These are phyloP conservation scores for Sebastes diploproa DNA, from an alignment of 2,797 vertebrate genomes.

Conservation along the genomic window DNA sequence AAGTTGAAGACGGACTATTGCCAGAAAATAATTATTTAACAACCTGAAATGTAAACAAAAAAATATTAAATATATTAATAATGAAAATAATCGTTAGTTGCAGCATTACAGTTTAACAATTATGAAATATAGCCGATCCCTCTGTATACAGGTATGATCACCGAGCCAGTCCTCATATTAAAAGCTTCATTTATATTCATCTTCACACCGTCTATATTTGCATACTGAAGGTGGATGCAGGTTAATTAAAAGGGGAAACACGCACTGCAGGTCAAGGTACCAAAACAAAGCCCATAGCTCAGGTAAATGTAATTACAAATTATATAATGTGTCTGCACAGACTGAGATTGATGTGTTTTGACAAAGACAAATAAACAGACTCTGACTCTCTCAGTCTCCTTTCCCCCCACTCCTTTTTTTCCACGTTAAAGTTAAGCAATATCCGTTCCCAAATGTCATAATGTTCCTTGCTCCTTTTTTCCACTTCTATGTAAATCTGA, in stretches of 20 bases:
- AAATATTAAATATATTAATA: background rate
- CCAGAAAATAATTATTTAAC: background rate
- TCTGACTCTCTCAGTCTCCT: background rate
- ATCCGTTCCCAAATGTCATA: conserved; percentile 19
- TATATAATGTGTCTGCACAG: conserved; percentile 40
- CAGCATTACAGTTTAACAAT: background rate
- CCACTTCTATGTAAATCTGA: background rate
- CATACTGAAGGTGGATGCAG: conserved; percentile 36
- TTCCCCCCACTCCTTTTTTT: background rate
- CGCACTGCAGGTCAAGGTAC: conserved; percentile 35
- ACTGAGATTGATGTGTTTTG: conserved; percentile 54
- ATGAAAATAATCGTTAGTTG: too few relatives aligned
- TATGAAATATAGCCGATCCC: background rate
- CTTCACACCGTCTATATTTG: conserved; percentile 32
- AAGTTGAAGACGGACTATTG: background rate
- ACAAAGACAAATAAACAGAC: conserved; percentile 62
- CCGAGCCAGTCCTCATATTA: background rate
- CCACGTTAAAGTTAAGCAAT: conserved; percentile 24
- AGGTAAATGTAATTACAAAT: conserved; percentile 69
- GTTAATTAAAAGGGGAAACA: conserved; percentile 48
- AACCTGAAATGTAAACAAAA: background rate
- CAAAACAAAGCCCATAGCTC: conserved; percentile 50
- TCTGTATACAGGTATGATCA: background rate
- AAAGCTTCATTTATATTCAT: background rate
- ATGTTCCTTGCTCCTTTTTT: background rate